Evolutionary conservation across 2,888 invertebrate genomes (phyloP), one percentile per base, ranked within the genome.

Genomic region (Villa cingulata): DNA sequence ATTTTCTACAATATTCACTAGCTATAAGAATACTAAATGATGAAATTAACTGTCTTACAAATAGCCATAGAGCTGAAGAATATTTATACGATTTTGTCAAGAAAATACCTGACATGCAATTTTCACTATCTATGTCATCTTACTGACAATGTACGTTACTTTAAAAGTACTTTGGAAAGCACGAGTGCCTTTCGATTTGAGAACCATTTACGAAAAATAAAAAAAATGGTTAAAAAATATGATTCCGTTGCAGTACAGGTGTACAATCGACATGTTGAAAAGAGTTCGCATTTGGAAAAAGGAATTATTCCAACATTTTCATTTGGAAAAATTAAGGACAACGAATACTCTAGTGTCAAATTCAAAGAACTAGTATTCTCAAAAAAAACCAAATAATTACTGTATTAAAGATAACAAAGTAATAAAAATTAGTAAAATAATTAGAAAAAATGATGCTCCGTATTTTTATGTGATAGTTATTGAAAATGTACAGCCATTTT

Each of bases 1-100:
- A 57, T 51, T 56, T 57, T 47, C 40, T 56, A 43, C 40, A 45
- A 16, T 38, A 57, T 14, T 49, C 49, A 46, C 34, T 45, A 36
- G 53, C 39, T 19, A 53, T 55, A 20, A 19, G 49, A 18, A 49
- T 53, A 32, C 39, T 54, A 3, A 29, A 43, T 38, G 14, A 37
- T 42, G 19, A 37, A 14, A 14, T 37, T 23, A 43, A 48, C 32
- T 43, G 40, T 40, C 20, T 40, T 23, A 27, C 20, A 15, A 48
- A 48, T 34, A 48, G 45, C 36, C 14, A 14, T 18, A 42, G 41
- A 29, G 45, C 45, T 14, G 9, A 18, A 15, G 19, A 45, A 1
- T 37, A 37, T 15, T 29, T 45, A 16, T 39, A 27, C 4, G 29
- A 42, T 41, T 41, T 41, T 15, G 27, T 41, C 4, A 3, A 23